Percentiles rank a stretch among this genome's conserved stretches.
Evolutionary conservation across 1,140 invertebrate species (phyloP).

Genomic region (Oryzaephilus surinamensis): DNA sequence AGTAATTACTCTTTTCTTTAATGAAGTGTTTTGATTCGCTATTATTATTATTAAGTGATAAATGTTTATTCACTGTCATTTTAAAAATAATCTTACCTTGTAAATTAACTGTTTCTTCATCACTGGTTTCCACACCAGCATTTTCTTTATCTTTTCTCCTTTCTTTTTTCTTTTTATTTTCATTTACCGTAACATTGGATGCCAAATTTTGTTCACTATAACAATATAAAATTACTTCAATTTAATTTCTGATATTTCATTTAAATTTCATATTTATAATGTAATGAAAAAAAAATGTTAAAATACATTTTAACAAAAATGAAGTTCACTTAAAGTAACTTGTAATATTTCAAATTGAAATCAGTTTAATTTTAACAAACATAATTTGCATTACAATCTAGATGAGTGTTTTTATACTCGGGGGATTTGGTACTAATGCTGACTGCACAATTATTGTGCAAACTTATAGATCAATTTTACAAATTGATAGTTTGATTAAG

Average conservation of each 20-base stretch:
- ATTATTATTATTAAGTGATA: too few species aligned
- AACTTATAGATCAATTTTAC: slow-evolving; percentile 33
- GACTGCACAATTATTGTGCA: slow-evolving; percentile 34
- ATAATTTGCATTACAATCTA: slow-evolving; percentile 31
- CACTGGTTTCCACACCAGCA: slow-evolving; percentile 36
- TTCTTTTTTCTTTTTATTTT: slow-evolving; percentile 40
- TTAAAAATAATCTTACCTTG: slow-evolving; percentile 34
- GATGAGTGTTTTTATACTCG: slow-evolving; percentile 16
- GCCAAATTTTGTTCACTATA: background rate
- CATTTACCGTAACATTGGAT: slow-evolving; percentile 20
- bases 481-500: too few species aligned
- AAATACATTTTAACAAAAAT: background rate
- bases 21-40: too few species aligned
- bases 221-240: slow-evolving; percentile 3
- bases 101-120: slow-evolving; percentile 37
- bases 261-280: background rate
- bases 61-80: too few species aligned
- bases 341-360: slow-evolving; percentile 10
- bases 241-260: background rate
- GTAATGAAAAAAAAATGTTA: background rate
- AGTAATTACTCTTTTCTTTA: too few species aligned
- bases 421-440: slow-evolving; percentile 26
- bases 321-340: background rate
- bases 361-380: slow-evolving; percentile 23
- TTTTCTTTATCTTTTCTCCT: slow-evolving; percentile 40